Conservation (phyloP, 2,888 invertebrate species). For the Phaonia tiefii region DNA sequence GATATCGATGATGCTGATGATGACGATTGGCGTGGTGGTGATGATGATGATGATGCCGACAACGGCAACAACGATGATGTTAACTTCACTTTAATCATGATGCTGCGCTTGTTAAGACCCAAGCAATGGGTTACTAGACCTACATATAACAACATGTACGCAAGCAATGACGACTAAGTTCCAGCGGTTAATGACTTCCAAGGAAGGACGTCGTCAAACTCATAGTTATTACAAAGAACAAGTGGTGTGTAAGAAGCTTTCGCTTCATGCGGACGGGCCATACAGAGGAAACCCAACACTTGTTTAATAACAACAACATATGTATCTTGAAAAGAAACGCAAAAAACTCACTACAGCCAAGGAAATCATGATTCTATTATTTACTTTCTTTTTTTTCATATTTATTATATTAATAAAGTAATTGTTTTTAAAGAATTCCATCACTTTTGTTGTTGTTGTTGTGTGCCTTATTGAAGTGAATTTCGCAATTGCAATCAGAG, state of each 20-base stretch:
- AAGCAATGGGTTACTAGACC: slow-evolving; percentile 40
- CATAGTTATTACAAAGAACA: slow-evolving; percentile 7
- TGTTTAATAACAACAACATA: background rate
- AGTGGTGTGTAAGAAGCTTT: background rate
- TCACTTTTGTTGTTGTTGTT: no score
- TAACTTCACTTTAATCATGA: slow-evolving; percentile 30
- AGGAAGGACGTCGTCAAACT: slow-evolving; percentile 33
- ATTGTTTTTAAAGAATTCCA: slow-evolving; percentile 41
- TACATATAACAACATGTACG: background rate
- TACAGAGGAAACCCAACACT: background rate
- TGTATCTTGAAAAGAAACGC: slow-evolving; percentile 22
- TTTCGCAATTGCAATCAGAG: background rate
- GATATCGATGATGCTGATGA: background rate
- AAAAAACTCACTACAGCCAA: slow-evolving; percentile 36
- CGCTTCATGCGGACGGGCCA: no score
- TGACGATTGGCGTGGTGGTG: no score
- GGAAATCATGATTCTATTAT: slow-evolving; percentile 51
- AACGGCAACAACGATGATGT: no score
- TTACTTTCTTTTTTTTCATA: slow-evolving; percentile 12
- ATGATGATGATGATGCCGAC: slow-evolving; percentile 18
- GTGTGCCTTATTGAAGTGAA: background rate
- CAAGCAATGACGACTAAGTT: background rate
- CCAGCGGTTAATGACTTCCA: slow-evolving; percentile 34
- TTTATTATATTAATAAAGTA: slow-evolving; percentile 27
- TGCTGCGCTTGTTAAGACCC: slow-evolving; percentile 1